Evolutionary conservation across 2,888 invertebrate species (phyloP).

Genomic region (Sturmia bella): DNA sequence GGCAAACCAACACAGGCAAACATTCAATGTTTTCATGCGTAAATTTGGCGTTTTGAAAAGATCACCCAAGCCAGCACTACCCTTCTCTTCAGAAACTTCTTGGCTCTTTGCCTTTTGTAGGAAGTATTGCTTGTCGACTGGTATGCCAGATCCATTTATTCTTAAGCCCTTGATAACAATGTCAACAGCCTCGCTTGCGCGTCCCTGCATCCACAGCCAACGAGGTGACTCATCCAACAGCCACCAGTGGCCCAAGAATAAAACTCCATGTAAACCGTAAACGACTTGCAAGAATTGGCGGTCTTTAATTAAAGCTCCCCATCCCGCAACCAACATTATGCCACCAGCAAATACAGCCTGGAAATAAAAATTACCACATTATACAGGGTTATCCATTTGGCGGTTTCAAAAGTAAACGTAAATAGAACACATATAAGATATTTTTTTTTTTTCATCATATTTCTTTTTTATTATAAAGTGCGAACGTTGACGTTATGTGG

Average conservation of each 20-base stretch:
- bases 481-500: too few relatives aligned
- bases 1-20: slow-evolving; percentile 94
- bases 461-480: too few relatives aligned
- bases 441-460: too few relatives aligned
- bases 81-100: slow-evolving; percentile 78
- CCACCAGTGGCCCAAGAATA: slow-evolving; percentile 92
- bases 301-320: slow-evolving; percentile 90
- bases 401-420: too few relatives aligned
- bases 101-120: slow-evolving; percentile 84
- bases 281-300: slow-evolving; percentile 88
- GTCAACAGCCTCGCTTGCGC: slow-evolving; percentile 87
- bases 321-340: slow-evolving; percentile 91
- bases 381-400: too few relatives aligned
- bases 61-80: slow-evolving; percentile 85
- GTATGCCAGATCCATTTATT: slow-evolving; percentile 86
- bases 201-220: slow-evolving; percentile 93
- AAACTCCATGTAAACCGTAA: slow-evolving; percentile 88
- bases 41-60: slow-evolving; percentile 91
- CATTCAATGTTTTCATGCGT: slow-evolving; percentile 89
- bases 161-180: slow-evolving; percentile 90
- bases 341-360: slow-evolving; percentile 90
- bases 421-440: too few relatives aligned
- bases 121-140: slow-evolving; percentile 86
- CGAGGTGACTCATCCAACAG: slow-evolving; percentile 93
- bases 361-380: slow-evolving; percentile 60